Evolutionary conservation across 2,797 vertebrate genomes (phyloP).

Genomic region (Remorina albescens): DNA sequence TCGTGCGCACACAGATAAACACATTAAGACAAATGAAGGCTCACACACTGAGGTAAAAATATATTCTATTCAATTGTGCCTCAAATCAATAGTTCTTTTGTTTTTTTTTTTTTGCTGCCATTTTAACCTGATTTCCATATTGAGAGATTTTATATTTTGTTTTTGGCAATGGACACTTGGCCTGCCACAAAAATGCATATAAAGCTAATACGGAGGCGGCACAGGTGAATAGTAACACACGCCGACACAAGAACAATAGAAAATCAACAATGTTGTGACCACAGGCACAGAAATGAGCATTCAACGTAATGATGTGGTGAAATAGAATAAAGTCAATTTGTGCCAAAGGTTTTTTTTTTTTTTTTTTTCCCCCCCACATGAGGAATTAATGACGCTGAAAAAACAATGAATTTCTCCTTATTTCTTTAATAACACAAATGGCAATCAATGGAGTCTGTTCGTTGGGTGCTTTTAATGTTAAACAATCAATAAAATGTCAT

Average conservation of each 20-base stretch:
- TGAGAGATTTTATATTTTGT: constrained; percentile 3
- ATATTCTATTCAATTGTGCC: not conserved
- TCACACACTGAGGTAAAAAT: constrained; percentile 2
- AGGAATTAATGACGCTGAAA: not conserved
- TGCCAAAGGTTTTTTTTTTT: not conserved
- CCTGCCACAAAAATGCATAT: not conserved
- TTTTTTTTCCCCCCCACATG: not conserved
- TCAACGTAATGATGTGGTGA: not conserved
- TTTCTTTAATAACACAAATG: too few species aligned
- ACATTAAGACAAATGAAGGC: constrained; percentile 1
- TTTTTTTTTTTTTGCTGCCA: constrained; percentile 14
- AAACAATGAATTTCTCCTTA: too few species aligned
- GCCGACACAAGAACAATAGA: too few species aligned
- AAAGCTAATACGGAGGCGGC: not conserved
- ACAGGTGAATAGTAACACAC: not conserved
- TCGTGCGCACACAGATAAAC: not conserved
- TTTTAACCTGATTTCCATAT: constrained; percentile 19
- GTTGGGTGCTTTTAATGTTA: too few species aligned
- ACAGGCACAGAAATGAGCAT: not conserved
- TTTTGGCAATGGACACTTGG: not conserved
- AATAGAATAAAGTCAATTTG: not conserved
- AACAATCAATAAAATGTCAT: too few species aligned
- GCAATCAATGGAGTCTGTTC: too few species aligned
- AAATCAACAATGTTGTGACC: not conserved
- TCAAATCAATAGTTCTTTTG: constrained; percentile 29